phyloP scores from a whole-genome alignment of 2,888 invertebrate genomes.

The Polymixis flavicincta region DNA sequence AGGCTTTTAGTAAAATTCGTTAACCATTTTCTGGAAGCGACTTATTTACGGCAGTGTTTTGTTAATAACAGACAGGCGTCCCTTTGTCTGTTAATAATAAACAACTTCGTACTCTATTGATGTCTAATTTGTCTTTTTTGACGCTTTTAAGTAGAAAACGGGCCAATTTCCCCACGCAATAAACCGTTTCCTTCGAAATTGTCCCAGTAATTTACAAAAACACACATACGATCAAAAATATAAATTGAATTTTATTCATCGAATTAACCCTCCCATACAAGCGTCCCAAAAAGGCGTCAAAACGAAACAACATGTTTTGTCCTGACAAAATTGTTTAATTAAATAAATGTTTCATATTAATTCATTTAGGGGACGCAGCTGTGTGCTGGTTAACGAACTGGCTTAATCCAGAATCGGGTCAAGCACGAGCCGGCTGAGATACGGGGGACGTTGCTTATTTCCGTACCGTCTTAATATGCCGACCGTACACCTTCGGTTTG shows the following conservation, averaged over 20 bases:
- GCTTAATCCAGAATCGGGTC: constrained; percentile 65
- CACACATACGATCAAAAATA: constrained; percentile 14
- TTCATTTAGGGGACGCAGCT: constrained; percentile 59
- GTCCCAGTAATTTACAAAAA: constrained; percentile 15
- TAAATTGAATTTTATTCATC: constrained; percentile 14
- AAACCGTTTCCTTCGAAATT: constrained; percentile 27
- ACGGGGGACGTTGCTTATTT: constrained; percentile 64
- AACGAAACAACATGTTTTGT: constrained; percentile 37
- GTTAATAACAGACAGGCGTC: neutral
- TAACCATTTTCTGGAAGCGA: neutral
- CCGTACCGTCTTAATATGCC: constrained; percentile 59
- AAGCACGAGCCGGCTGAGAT: constrained; percentile 60
- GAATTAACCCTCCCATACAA: constrained; percentile 24
- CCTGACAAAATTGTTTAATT: constrained; percentile 52
- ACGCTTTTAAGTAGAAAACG: neutral
- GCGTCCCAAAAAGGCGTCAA: constrained; percentile 31
- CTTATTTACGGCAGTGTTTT: neutral
- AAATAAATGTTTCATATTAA: constrained; percentile 59
- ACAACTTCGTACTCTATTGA: constrained; percentile 1
- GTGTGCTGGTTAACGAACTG: constrained; percentile 65
- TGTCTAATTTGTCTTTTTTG: neutral
- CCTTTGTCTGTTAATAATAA: no score
- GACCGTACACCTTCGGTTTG: constrained; percentile 57
- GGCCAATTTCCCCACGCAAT: constrained; percentile 5
- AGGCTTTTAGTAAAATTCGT: neutral